Percentiles rank a stretch among this genome's conserved stretches.
These are phyloP conservation scores for Dicaeum eximium DNA, from an alignment of 2,113 vertebrate genomes.

Conservation along the genomic window DNA sequence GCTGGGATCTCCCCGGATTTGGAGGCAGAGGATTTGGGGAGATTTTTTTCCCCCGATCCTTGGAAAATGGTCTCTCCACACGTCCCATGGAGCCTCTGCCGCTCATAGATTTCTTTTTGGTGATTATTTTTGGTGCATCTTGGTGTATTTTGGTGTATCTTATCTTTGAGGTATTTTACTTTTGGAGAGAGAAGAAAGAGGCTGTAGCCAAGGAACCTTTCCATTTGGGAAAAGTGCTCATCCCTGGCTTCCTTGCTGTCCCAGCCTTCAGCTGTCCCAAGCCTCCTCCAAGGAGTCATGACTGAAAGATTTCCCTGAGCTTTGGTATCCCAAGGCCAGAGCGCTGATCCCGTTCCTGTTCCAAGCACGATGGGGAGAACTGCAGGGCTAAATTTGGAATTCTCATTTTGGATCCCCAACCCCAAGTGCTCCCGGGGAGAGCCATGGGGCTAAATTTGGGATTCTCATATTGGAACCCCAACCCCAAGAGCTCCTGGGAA, in stretches of 20 bases:
- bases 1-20: rapidly evolving
- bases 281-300: not conserved
- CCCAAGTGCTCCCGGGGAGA: no score
- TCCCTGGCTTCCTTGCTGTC: not conserved
- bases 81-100: rapidly evolving
- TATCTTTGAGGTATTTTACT: no score
- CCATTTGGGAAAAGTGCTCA: not conserved
- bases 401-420: no score
- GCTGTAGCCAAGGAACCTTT: rapidly evolving
- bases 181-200: not conserved
- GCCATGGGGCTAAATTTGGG: not conserved
- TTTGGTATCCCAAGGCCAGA: not conserved
- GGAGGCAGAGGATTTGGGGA: not conserved
- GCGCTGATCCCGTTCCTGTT: rapidly evolving
- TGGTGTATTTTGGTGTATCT: rapidly evolving
- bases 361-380: rapidly evolving
- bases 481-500: conserved; percentile 78
- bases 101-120: rapidly evolving
- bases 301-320: not conserved
- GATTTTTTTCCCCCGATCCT: rapidly evolving
- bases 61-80: not conserved
- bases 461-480: rapidly evolving
- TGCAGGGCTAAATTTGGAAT: no score
- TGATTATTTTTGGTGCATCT: no score
- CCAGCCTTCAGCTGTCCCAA: not conserved